Base-by-base conservation (phyloP, 2,888 invertebrate genomes). In the Eupeodes latifasciatus region DNA sequence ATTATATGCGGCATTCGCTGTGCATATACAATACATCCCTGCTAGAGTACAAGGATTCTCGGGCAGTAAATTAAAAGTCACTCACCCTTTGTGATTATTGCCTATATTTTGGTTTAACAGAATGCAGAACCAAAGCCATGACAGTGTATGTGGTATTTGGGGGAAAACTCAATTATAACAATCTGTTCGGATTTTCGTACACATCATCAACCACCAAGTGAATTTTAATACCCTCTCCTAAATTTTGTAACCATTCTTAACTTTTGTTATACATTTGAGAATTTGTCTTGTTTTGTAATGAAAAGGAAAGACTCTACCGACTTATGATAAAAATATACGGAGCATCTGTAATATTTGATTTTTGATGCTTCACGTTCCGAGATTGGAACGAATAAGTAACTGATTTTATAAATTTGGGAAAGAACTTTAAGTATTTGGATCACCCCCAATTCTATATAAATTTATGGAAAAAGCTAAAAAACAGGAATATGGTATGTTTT, bases 121-220 rank as follows among this genome's bases (percentile, higher is more conserved):
- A 74, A 16, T 55, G 7, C 14, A 74, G 82, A 44, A 19, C 53
- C 19, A 71, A 36, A 75, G 51, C 71, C n/a, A 44, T 71, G 88
- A 57, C 81, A 89, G 89, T 83, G 89, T 62, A 57, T 51, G 55
- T 59, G 27, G 53, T 49, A 55, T 69, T 53, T 71, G 85, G 90
- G 91, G 90, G 90, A 91, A 93, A 93, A 93, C 93, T 93, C 93
- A 93, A 93, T 93, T 93, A 93, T 92, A 92, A 92, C 93, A 93
- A 93, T 93, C 93, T 93, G 93, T 93, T 93, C 92, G 90, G 91
- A 93, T 93, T 93, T 93, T 91, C 83, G 87, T 90, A 89, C 90
- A 91, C 90, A 90, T 90, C 90, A 90, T 89, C 90, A 90, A 90
- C 75, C 87, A 86, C 79, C 78, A 83, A 88, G 81, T 81, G 81